Conservation (phyloP, 2,113 vertebrate genomes). For the Pardalotus punctatus region DNA sequence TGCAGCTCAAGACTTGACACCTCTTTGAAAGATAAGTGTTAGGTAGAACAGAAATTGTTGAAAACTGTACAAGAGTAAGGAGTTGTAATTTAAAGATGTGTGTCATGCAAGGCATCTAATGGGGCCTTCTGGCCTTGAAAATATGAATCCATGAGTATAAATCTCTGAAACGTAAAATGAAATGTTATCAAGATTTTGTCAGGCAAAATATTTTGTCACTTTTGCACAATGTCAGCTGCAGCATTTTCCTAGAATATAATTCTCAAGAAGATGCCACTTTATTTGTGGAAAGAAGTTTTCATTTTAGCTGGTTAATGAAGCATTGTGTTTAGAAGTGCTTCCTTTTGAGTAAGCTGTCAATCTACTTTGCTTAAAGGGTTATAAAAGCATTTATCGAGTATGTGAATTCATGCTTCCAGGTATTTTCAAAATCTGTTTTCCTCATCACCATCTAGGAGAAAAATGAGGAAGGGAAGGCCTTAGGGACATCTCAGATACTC, state of each 20-base stretch:
- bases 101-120: not conserved
- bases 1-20: not conserved
- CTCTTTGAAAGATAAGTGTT: not conserved
- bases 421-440: constrained; percentile 33
- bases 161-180: not conserved
- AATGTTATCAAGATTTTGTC: not conserved
- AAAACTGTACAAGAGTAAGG: not conserved
- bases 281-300: not conserved
- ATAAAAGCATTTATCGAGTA: not conserved
- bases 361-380: constrained; percentile 10
- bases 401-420: not conserved
- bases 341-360: constrained; percentile 9
- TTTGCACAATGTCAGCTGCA: not conserved
- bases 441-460: not conserved
- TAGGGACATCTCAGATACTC: not conserved
- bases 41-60: not conserved
- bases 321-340: not conserved
- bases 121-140: not conserved
- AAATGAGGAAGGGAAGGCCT: not conserved
- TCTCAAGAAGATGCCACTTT: not conserved
- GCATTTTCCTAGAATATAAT: not conserved
- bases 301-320: constrained; percentile 23
- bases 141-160: not conserved
- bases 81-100: not conserved
- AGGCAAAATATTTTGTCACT: constrained; percentile 28